Base-by-base conservation (phyloP, 2,113 vertebrate species). In the Pitta sordida region DNA sequence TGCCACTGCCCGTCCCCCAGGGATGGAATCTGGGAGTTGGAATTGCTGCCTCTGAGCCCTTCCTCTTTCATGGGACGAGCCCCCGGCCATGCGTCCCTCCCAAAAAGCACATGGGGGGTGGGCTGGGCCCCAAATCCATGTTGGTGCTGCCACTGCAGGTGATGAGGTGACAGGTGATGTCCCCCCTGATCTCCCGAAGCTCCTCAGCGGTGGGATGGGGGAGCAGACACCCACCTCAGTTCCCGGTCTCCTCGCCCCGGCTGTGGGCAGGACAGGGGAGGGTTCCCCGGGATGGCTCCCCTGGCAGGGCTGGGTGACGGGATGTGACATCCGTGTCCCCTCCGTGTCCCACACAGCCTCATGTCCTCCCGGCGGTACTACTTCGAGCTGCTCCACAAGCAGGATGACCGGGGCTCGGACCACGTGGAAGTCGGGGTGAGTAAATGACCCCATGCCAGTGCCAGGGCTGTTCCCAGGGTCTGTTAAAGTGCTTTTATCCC, bases 401-500 rank as follows among this genome's bases (percentile, higher is more conserved):
- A 99, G 63, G 99, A 99, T 0, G 99, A 99, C 98, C 98, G 97
- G 27, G 99, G 99, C 68, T 99, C 99, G 0, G 99, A 99, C 97
- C 99, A 99, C 1, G 99, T 99, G 95, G 99, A 99, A 97, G 99
- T 99, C 39, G 99, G 99, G 44, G 99, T 99, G 97, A 99, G 99
- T 98, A 41, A 24, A 51, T 18, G 26, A 7, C 15, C 55, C 43
- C 17, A 0, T 2, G 1, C 29, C 2, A 3, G 23, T 1, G 2
- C 44, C 29, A 13, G 48, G 70, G 37, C 63, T 71, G 34, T 55
- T 36, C 37, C 29, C 1, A 2, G 2, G 2, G 3, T 2, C 1
- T 2, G 3, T 29, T 67, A 4, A 41, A 55, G 23, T 0, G 3
- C n/a, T 39, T 37, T 62, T 23, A 6, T 60, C 29, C 37, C 18